These are phyloP conservation scores for Megathymus violae DNA, from an alignment of 1,140 invertebrate genomes.

Conservation along the genomic window DNA sequence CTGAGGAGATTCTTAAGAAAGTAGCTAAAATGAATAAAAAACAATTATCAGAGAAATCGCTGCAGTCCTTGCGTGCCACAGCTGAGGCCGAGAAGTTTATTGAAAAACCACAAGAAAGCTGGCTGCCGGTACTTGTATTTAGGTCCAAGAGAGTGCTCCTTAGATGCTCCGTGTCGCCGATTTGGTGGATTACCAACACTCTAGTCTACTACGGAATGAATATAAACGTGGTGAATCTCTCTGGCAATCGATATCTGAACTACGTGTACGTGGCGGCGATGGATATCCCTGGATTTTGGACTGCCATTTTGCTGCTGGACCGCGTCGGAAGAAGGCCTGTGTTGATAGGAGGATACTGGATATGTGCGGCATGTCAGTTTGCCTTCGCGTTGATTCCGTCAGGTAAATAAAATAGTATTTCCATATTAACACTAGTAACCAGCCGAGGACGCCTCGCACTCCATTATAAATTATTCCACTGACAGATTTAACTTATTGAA, in stretches of 20 bases:
- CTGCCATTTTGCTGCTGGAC: slow-evolving; percentile 69
- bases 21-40: slow-evolving; percentile 88
- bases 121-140: slow-evolving; percentile 83
- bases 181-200: slow-evolving; percentile 89
- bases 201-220: slow-evolving; percentile 93
- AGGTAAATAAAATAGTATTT: no score
- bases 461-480: no score
- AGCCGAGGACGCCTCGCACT: no score
- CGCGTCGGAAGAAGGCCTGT: slow-evolving; percentile 66
- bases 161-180: slow-evolving; percentile 86
- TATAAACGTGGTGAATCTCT: slow-evolving; percentile 91
- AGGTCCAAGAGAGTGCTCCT: slow-evolving; percentile 85
- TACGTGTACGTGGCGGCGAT: slow-evolving; percentile 88
- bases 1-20: slow-evolving; percentile 84
- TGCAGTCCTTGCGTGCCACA: slow-evolving; percentile 70
- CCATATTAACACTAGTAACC: no score
- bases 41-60: slow-evolving; percentile 83
- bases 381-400: no score
- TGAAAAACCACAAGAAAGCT: slow-evolving; percentile 60
- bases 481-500: no score
- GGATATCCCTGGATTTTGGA: slow-evolving; percentile 89
- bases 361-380: slow-evolving; percentile 42
- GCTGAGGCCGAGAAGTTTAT: slow-evolving; percentile 60
- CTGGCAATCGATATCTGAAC: slow-evolving; percentile 87
- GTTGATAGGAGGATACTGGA: slow-evolving; percentile 61